Evolutionary conservation across 2,797 vertebrate genomes (phyloP).

Genomic region (Eulemur mongoz): DNA sequence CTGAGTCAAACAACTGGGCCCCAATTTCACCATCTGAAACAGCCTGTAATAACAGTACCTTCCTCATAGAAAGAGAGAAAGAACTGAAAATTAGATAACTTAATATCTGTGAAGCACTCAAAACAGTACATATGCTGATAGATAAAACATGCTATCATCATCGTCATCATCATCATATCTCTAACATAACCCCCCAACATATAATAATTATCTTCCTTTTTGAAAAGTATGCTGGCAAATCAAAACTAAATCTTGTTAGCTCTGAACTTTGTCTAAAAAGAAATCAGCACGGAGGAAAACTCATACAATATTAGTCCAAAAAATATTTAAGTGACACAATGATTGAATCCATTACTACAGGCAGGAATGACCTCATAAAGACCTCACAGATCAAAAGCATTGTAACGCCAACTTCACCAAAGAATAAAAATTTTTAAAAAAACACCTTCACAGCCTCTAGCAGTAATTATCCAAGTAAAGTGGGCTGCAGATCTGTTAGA

Average conservation of each 20-base stretch:
- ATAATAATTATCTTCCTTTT: conserved; percentile 20
- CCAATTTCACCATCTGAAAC: conserved; percentile 41
- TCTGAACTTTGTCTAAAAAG: conserved; percentile 14
- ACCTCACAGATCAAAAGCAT: conserved; percentile 63
- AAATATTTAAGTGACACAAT: conserved; percentile 33
- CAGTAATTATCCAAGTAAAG: conserved; percentile 58
- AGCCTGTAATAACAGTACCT: neutral
- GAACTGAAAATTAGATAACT: conserved; percentile 6
- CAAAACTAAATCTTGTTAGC: conserved; percentile 42
- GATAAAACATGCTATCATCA: conserved; percentile 13
- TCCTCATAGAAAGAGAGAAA: neutral
- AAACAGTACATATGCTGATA: conserved; percentile 2
- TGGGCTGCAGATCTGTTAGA: conserved; percentile 46
- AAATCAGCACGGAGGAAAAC: conserved; percentile 6
- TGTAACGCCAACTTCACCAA: conserved; percentile 48
- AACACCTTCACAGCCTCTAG: neutral
- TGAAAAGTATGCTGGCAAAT: neutral
- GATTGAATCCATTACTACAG: neutral
- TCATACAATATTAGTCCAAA: conserved; percentile 6
- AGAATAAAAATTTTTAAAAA: conserved; percentile 19
- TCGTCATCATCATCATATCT: neutral
- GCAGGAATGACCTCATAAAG: conserved; percentile 49
- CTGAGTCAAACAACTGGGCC: neutral
- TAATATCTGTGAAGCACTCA: conserved; percentile 29
- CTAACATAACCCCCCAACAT: neutral